These are phyloP conservation scores for Drosophila yakuba DNA, from an alignment of 1,140 invertebrate species.

Conservation along the genomic window DNA sequence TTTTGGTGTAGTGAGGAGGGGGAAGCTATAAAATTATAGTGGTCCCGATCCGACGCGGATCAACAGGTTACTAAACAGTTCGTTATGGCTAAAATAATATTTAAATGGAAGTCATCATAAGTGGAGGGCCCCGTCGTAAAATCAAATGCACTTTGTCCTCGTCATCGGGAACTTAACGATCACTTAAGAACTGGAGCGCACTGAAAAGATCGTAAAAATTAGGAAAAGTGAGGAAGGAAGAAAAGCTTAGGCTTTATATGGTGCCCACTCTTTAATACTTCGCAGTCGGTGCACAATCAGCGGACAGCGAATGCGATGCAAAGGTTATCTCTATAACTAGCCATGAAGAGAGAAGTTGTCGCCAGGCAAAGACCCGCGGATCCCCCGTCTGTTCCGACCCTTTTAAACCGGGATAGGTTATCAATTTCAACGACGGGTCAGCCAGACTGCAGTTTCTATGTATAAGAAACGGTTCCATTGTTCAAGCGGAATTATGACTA, in stretches of 20 bases:
- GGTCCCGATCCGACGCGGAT: not conserved
- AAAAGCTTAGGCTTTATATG: constrained; percentile 18
- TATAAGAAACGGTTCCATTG: constrained; percentile 55
- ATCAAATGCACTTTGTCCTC: constrained; percentile 51
- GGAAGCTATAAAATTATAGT: constrained; percentile 4
- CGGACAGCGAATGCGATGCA: constrained; percentile 26
- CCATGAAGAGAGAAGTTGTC: constrained; percentile 49
- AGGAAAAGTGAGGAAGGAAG: constrained; percentile 21
- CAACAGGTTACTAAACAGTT: constrained; percentile 42
- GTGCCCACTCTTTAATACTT: constrained; percentile 1
- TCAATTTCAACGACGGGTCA: constrained; percentile 73
- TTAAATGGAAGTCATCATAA: constrained; percentile 53
- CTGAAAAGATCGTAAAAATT: constrained; percentile 6
- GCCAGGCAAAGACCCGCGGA: constrained; percentile 17
- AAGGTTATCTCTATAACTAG: constrained; percentile 53
- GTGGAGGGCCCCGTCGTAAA: constrained; percentile 57
- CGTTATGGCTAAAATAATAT: constrained; percentile 35
- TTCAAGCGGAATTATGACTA: constrained; percentile 68
- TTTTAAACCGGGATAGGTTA: constrained; percentile 48
- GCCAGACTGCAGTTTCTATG: constrained; percentile 20
- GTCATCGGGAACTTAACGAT: constrained; percentile 47
- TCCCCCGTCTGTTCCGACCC: not conserved
- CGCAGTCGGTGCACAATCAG: constrained; percentile 44
- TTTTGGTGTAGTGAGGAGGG: constrained; percentile 12
- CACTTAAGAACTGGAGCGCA: constrained; percentile 38